Percentiles rank a stretch among this genome's conserved stretches.
phyloP scores from a whole-genome alignment of 2,113 vertebrate species.

The Gila orcuttii region DNA sequence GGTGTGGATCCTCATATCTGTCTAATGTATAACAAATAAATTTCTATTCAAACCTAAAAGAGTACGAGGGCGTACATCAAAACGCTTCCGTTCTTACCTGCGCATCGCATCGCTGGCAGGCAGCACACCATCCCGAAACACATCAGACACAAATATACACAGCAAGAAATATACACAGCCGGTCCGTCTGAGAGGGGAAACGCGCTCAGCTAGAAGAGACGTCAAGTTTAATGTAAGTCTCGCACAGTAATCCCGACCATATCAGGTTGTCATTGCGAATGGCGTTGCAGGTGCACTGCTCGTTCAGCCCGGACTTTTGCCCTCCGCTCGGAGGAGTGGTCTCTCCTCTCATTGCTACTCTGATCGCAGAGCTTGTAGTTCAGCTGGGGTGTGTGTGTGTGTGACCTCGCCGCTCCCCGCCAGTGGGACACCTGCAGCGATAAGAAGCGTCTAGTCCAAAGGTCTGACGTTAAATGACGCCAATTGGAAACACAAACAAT shows the following conservation, averaged over 20 bases:
- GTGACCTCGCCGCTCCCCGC: slow-evolving; percentile 31
- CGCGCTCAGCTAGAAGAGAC: not conserved
- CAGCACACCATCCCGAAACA: slow-evolving; percentile 12
- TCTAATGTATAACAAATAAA: not conserved
- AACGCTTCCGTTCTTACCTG: slow-evolving; percentile 30
- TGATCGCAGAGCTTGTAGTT: slow-evolving; percentile 35
- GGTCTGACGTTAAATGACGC: not conserved
- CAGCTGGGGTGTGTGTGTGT: slow-evolving; percentile 3
- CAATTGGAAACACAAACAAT: not conserved
- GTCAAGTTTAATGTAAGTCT: slow-evolving; percentile 12
- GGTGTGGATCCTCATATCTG: not conserved
- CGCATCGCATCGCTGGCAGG: not conserved
- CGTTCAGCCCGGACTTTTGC: slow-evolving; percentile 48
- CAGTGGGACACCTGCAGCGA: slow-evolving; percentile 35
- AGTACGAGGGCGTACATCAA: not conserved
- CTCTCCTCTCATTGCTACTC: slow-evolving; percentile 33
- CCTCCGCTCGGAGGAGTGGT: slow-evolving; percentile 43
- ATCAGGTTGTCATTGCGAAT: not conserved
- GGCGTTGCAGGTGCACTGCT: slow-evolving; percentile 43
- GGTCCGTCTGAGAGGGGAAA: not conserved
- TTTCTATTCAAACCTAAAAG: not conserved
- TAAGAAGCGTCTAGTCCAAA: not conserved
- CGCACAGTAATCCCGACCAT: not conserved
- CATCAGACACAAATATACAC: not conserved
- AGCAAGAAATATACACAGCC: not conserved